Evolutionary conservation across 2,113 vertebrate species (phyloP).

Genomic region (Columba livia): DNA sequence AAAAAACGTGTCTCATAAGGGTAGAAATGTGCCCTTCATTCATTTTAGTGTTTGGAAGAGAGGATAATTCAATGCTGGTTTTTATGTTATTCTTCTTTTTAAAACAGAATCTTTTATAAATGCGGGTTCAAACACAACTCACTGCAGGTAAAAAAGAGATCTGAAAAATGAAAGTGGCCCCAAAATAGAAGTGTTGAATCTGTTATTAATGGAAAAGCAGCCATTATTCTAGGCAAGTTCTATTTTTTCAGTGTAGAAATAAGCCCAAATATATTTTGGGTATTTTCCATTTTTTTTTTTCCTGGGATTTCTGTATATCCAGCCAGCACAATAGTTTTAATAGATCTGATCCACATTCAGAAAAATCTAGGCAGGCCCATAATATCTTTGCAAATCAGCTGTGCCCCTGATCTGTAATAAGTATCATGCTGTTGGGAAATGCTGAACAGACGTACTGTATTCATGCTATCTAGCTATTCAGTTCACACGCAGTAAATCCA

Average conservation of each 20-base stretch:
- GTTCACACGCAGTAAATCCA: not conserved
- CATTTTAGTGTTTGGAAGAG: not conserved
- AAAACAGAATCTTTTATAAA: not conserved
- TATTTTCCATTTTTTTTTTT: not conserved
- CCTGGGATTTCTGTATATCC: not conserved
- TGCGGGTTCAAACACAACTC: not conserved
- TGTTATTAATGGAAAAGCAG: not conserved
- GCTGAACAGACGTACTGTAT: not conserved
- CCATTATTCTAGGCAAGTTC: not conserved
- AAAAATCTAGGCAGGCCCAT: not conserved
- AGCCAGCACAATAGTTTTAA: not conserved
- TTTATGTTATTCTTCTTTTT: not conserved
- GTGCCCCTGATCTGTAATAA: not conserved
- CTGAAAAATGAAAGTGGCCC: not conserved
- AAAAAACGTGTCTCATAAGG: not conserved
- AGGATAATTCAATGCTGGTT: not conserved
- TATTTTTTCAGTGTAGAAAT: not conserved
- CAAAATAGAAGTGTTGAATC: not conserved
- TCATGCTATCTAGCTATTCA: not conserved
- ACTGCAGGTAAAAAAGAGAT: not conserved
- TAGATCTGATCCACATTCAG: not conserved
- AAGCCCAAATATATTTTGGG: not conserved
- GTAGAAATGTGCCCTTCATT: not conserved
- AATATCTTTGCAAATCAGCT: conserved; percentile 8
- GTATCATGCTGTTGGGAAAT: not conserved